Base-by-base conservation (phyloP, 2,888 invertebrate genomes). In the Caenorhabditis macrosperma region DNA sequence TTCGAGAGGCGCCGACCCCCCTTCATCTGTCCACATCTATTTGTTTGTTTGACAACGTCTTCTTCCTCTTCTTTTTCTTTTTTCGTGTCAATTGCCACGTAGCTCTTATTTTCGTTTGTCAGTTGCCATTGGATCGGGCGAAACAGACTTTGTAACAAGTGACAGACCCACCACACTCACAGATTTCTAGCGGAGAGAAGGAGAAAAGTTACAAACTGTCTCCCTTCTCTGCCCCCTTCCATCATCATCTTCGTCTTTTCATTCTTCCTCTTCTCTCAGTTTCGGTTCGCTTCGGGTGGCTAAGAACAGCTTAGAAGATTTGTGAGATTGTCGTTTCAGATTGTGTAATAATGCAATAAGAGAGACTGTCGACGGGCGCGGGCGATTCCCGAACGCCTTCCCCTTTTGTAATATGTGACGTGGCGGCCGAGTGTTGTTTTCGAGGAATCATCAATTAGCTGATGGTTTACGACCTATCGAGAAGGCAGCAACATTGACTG, bases 331-430 rank as follows among this genome's bases (percentile, higher is more conserved):
- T 38, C 41, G 35, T 57, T 57, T 6, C 48, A 72, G 72, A 72
- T 72, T 72, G 72, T 72, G 72, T 72, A 72, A n/a, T n/a, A n/a
- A 72, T 72, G 63, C 46, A 63, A 72, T 72, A 63, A 63, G 48
- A 59, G 67, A 63, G 55, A 44, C 28, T 50, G 20, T 15, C 20
- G 26, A 24, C 22, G 22, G 46, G 46, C 28, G 44, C 44, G 12
- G 15, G 22, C 30, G 24, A 63, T 30, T 72, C 72, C 55, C 57
- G 72, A 72, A 46, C n/a, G 22, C 24, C 24, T 7, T 24, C 57
- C 52, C 52, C 59, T 50, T 48, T 38, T 30, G 68, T 69, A 69
- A 38, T 38, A 17, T 41, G 22, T 55, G 63, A 50, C 63, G 63
- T 63, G 63, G 63, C 46, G 44, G 12, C 4, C 6, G 24, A 9